A percentile compares a stretch with the other conserved stretches of the same genome.
Evolutionary conservation across 1,140 invertebrate species (phyloP).

Genomic region (Tetramorium parvispinum): DNA sequence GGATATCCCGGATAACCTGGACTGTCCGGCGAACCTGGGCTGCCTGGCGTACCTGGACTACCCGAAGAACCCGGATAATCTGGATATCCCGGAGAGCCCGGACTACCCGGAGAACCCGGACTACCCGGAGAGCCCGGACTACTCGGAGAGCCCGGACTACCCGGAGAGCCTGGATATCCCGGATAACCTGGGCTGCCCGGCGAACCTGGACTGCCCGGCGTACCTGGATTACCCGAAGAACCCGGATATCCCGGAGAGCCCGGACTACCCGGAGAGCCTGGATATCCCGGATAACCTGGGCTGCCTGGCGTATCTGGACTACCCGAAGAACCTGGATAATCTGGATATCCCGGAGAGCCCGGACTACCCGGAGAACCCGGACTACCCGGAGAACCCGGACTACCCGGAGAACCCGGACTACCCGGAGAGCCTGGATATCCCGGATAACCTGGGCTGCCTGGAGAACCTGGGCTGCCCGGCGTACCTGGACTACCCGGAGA

Average conservation of each 20-base stretch:
- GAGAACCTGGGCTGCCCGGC: constrained; percentile 21
- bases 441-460: constrained; percentile 84
- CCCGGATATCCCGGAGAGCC: background rate
- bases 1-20: background rate
- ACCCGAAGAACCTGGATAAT: no score
- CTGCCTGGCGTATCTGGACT: no score
- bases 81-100: constrained; percentile 81
- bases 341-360: no score
- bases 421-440: constrained; percentile 43
- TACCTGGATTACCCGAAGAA: no score
- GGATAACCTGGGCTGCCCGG: no score
- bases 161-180: constrained; percentile 76
- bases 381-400: no score
- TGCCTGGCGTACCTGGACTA: constrained; percentile 80
- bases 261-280: background rate
- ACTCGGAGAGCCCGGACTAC: no score
- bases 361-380: no score
- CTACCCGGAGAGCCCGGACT: background rate
- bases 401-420: background rate
- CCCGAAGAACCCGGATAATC: constrained; percentile 30
- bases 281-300: background rate
- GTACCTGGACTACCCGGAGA: background rate
- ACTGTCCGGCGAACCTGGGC: background rate
- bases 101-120: background rate
- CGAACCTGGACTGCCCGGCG: no score